phyloP scores from a whole-genome alignment of 2,113 vertebrate species.

The Oncorhynchus masou region DNA sequence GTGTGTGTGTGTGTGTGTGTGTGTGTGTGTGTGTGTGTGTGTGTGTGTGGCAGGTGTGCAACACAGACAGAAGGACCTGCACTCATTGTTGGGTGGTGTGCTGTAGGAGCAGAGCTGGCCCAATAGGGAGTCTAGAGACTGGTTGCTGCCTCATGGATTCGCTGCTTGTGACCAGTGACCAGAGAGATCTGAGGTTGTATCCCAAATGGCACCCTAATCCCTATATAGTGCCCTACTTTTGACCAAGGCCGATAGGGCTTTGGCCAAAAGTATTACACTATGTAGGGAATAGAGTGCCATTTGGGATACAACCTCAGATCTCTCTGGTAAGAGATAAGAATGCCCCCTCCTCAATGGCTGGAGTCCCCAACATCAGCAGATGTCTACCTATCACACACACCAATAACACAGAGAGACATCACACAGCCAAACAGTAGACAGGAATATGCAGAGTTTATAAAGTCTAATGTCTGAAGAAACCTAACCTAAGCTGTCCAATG shows the following conservation, averaged over 20 bases:
- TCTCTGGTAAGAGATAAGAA: no score
- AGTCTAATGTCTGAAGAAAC: background rate
- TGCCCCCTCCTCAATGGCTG: background rate
- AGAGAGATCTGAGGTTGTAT: background rate
- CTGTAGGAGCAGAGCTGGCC: background rate
- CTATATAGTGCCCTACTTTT: no score
- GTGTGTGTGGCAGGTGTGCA: constrained; percentile 12
- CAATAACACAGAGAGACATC: background rate
- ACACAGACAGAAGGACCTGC: constrained; percentile 6
- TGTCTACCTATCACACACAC: background rate
- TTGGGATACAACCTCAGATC: no score
- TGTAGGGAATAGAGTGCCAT: no score
- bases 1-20: background rate
- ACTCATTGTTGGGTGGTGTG: constrained; percentile 1
- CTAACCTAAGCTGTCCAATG: no score
- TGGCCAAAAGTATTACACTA: no score
- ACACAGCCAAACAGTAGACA: background rate
- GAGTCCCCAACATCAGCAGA: background rate
- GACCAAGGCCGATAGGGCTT: no score
- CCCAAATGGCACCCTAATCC: no score
- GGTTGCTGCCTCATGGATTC: background rate
- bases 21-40: background rate
- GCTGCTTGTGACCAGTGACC: background rate
- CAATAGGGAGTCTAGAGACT: background rate
- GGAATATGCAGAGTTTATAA: background rate